Evolutionary conservation across 2,888 invertebrate species (phyloP).

Genomic region (Papilio protenor): DNA sequence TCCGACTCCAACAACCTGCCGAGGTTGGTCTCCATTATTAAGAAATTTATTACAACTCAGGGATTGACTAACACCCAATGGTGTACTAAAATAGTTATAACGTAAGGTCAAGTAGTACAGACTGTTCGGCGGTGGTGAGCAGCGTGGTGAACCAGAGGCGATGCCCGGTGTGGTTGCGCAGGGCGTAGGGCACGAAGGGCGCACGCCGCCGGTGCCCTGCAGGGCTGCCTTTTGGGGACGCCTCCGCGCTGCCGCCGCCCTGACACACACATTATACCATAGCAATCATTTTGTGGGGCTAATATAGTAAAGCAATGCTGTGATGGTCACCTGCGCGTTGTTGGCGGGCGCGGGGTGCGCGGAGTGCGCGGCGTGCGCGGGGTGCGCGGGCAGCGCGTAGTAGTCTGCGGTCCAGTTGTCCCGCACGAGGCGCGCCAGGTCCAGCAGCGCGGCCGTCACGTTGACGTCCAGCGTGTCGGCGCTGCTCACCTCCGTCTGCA

Average conservation of each 20-base stretch:
- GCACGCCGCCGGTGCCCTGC: constrained; percentile 89
- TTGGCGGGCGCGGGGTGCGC: constrained; percentile 8
- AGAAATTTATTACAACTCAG: neutral
- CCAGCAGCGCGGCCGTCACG: constrained; percentile 94
- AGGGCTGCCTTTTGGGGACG: constrained; percentile 80
- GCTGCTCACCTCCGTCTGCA: constrained; percentile 87
- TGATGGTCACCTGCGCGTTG: constrained; percentile 43
- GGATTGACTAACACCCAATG: neutral
- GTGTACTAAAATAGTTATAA: neutral
- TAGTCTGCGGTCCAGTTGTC: constrained; percentile 95
- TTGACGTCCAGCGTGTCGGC: constrained; percentile 92
- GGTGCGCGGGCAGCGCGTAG: constrained; percentile 72
- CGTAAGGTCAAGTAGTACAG: constrained; percentile 52
- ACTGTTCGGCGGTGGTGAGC: constrained; percentile 87
- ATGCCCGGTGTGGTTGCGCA: constrained; percentile 96
- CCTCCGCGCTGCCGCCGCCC: constrained; percentile 57
- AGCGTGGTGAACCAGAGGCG: constrained; percentile 93
- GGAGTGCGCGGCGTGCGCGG: neutral
- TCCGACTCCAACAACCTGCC: constrained; percentile 60
- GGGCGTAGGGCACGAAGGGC: constrained; percentile 97
- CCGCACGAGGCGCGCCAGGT: constrained; percentile 91
- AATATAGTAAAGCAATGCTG: neutral
- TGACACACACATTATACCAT: constrained; percentile 9
- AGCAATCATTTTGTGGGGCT: neutral
- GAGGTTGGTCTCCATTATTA: neutral